Conservation (phyloP, 2,797 vertebrate species). For the Vipera ursinii region DNA sequence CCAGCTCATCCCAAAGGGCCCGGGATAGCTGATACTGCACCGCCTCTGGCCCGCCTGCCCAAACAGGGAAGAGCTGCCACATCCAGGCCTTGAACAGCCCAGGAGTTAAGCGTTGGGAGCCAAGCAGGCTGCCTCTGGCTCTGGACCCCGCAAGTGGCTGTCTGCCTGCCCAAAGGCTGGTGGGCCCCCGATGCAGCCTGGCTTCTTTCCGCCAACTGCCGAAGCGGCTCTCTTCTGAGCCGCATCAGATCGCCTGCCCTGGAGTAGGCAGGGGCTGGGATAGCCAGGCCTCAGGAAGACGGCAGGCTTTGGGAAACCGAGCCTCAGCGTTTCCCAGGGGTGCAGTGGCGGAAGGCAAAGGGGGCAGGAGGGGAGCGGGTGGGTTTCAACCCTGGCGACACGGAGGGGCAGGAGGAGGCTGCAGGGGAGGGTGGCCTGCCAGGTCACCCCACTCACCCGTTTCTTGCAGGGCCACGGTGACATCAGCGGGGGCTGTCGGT, state of each 20-base stretch:
- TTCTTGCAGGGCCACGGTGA: constrained; percentile 79
- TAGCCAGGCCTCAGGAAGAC: neutral
- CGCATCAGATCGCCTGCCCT: neutral
- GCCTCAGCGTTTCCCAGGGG: neutral
- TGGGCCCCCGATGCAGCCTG: neutral
- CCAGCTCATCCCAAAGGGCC: neutral
- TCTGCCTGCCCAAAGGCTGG: neutral
- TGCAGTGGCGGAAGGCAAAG: neutral
- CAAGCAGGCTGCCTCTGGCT: neutral
- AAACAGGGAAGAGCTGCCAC: neutral
- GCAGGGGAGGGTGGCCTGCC: neutral
- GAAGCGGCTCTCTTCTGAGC: neutral
- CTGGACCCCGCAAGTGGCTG: neutral
- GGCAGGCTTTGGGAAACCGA: neutral
- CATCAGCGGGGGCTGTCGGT: constrained; percentile 80
- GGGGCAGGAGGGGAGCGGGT: fast-evolving
- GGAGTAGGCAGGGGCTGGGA: neutral
- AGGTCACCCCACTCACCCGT: fast-evolving
- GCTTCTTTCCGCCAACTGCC: neutral
- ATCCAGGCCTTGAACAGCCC: neutral
- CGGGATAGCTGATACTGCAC: neutral
- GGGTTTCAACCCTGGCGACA: neutral
- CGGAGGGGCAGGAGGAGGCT: neutral
- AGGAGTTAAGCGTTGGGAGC: neutral
- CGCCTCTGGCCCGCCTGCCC: neutral